Percentiles rank a stretch among this genome's conserved stretches.
These are phyloP conservation scores for Gonocerus acuteangulatus DNA, from an alignment of 2,888 invertebrate genomes.

Conservation along the genomic window DNA sequence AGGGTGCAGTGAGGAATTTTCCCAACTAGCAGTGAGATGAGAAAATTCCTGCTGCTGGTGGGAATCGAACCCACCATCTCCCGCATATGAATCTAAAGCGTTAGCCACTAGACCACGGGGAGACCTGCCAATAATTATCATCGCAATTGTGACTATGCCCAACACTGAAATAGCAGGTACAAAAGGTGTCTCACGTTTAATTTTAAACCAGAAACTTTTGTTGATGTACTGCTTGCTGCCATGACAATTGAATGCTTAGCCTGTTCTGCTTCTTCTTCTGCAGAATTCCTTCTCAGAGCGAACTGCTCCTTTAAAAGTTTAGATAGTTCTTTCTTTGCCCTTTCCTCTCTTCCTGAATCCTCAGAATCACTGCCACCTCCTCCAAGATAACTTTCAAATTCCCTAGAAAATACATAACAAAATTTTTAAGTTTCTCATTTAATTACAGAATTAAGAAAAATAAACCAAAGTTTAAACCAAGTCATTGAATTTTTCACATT, in stretches of 20 bases:
- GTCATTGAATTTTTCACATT: too few relatives aligned
- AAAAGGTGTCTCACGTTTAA: constrained; percentile 50
- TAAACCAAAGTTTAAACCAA: too few relatives aligned
- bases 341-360: constrained; percentile 44
- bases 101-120: too few relatives aligned
- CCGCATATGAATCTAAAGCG: too few relatives aligned
- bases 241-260: constrained; percentile 60
- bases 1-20: too few relatives aligned
- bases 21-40: too few relatives aligned
- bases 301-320: constrained; percentile 65
- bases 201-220: constrained; percentile 69
- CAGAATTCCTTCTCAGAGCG: constrained; percentile 52
- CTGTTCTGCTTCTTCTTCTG: constrained; percentile 47
- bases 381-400: constrained; percentile 43
- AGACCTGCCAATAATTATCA: not conserved
- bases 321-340: constrained; percentile 56
- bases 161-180: too few relatives aligned
- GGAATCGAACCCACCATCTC: too few relatives aligned
- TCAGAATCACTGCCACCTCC: constrained; percentile 44
- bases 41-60: too few relatives aligned
- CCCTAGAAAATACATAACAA: constrained; percentile 40
- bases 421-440: not conserved
- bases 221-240: constrained; percentile 64
- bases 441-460: too few relatives aligned
- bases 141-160: too few relatives aligned